Conservation (phyloP, 1,140 invertebrate genomes). For the Drosophila melanogaster region Release_6_plus_ISO1_MT NT_037436.4:10018001-10018500, state of each 20-base stretch:
- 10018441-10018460: constrained; percentile 2
- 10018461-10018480: neutral
- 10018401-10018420: neutral
- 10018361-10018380: constrained; percentile 39
- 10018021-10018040: constrained; percentile 44
- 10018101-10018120: constrained; percentile 20
- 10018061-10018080: constrained; percentile 34
- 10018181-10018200: neutral
- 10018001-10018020: constrained; percentile 51
- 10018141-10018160: neutral
- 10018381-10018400: constrained; percentile 24
- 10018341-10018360: constrained; percentile 48
- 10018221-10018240: constrained; percentile 32
- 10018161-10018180: constrained; percentile 24
- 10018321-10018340: constrained; percentile 48
- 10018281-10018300: constrained; percentile 51
- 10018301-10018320: constrained; percentile 36
- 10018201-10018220: constrained; percentile 32
- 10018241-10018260: constrained; percentile 30
- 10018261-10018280: constrained; percentile 48
- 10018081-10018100: constrained; percentile 27
- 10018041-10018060: constrained; percentile 56
- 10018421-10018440: constrained; percentile 4
- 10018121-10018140: constrained; percentile 11
- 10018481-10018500: neutral